A percentile compares a stretch with the other conserved stretches of the same genome.
Conservation (phyloP, 2,888 invertebrate species). For the Acheta domesticus region DNA sequence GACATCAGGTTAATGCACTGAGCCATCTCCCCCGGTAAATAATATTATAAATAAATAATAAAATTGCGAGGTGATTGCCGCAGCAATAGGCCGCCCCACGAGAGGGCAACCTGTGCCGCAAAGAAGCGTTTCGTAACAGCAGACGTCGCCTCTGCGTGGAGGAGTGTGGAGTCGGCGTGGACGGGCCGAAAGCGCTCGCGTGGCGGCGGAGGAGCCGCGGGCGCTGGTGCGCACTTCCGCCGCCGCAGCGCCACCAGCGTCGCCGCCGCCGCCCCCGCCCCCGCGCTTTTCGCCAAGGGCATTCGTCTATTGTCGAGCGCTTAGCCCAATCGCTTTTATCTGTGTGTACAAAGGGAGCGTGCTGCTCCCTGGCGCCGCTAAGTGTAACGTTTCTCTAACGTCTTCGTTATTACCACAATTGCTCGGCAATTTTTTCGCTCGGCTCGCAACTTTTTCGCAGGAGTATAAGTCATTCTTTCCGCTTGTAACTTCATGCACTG, state of each 20-base stretch:
- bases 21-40: too few relatives aligned
- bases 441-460: neutral
- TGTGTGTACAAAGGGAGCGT: conserved; percentile 18
- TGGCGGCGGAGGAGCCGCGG: neutral
- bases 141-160: too few relatives aligned
- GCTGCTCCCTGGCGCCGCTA: neutral
- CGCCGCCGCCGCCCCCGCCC: neutral
- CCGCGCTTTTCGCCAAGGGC: neutral
- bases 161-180: too few relatives aligned
- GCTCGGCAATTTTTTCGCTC: neutral
- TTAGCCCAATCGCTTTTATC: neutral
- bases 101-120: too few relatives aligned
- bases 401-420: neutral
- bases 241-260: neutral
- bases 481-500: neutral
- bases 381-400: neutral
- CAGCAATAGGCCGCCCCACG: too few relatives aligned
- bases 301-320: neutral
- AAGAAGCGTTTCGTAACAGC: too few relatives aligned
- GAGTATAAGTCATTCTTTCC: neutral
- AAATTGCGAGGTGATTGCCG: too few relatives aligned
- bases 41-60: too few relatives aligned
- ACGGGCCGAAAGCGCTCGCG: neutral
- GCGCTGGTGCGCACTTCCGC: neutral
- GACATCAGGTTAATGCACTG: too few relatives aligned